Evolutionary conservation across 2,888 invertebrate species (phyloP), one percentile per base, ranked within the genome.

Genomic region (Drosophila atripex): DNA sequence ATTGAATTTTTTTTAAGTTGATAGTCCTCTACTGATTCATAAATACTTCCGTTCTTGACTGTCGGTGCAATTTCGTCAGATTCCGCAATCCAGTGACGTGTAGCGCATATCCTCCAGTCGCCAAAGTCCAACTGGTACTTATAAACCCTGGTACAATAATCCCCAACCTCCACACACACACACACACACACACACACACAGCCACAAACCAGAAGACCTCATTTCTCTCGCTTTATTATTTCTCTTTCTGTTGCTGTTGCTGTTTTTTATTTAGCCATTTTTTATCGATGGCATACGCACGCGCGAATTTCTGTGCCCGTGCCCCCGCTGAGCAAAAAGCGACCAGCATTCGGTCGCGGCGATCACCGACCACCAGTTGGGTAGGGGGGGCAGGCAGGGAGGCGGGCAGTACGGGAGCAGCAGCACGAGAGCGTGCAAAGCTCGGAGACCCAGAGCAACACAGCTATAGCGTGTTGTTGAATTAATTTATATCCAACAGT

Each of bases 401-500:
- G 56, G 39, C 45, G 58, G 38, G 45, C n/a, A 50, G 52, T 46
- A 39, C 69, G 52, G 51, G 53, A 63, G 35, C 49, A 55, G 32
- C 47, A 71, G 70, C 70, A 74, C 54, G 69, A 73, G 75, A 74
- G 56, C 70, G 74, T 57, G 75, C 71, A 63, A 63, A 75, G 66
- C 60, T 53, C 50, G 57, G 52, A 76, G 66, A 71, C 55, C 55
- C 55, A 54, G 56, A 71, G 52, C 60, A 52, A 30, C 75, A 73
- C 77, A 75, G 71, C 76, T 78, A 76, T 85, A 76, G 89, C 89
- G 90, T 90, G 89, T 89, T 90, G 90, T 88, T 90, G 90, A 90
- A 89, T 89, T 89, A 90, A 90, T 89, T 89, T 90, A 90, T 90
- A 88, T 78, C 89, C 89, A 77, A 85, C 88, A 80, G 89, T 89